phyloP scores from a whole-genome alignment of 2,797 vertebrate genomes.

The Peromyscus melanophrys region DNA sequence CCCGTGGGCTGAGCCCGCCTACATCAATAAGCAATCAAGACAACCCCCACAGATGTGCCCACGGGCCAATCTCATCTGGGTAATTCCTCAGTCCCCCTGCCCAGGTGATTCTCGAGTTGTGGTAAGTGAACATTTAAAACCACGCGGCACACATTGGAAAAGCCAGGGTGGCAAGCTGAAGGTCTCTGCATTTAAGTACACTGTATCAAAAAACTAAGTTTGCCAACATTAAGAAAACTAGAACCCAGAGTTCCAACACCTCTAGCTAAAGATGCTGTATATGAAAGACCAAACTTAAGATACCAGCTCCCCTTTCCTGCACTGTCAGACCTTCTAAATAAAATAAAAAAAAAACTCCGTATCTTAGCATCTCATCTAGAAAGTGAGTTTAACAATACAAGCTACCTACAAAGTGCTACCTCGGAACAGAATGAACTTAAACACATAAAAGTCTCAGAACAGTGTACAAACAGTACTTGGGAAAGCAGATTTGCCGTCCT shows the following conservation, averaged over 20 bases:
- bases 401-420: neutral
- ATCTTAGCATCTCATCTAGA: neutral
- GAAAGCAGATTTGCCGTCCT: fast-evolving
- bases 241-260: neutral
- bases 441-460: fast-evolving
- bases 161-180: fast-evolving
- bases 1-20: too few relatives aligned
- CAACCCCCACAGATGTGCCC: neutral
- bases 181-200: neutral
- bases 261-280: neutral
- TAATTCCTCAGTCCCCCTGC: neutral
- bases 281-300: neutral
- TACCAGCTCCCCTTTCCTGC: neutral
- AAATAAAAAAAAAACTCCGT: neutral
- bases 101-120: neutral
- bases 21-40: neutral
- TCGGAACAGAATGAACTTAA: neutral
- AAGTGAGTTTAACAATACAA: neutral
- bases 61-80: neutral
- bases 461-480: neutral
- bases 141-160: neutral
- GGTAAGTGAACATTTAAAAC: neutral
- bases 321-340: neutral
- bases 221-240: neutral
- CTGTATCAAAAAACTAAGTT: neutral